A percentile compares a stretch with the other conserved stretches of the same genome.
Conservation (phyloP, 2,113 vertebrate genomes). For the Eulemur rufifrons region DNA sequence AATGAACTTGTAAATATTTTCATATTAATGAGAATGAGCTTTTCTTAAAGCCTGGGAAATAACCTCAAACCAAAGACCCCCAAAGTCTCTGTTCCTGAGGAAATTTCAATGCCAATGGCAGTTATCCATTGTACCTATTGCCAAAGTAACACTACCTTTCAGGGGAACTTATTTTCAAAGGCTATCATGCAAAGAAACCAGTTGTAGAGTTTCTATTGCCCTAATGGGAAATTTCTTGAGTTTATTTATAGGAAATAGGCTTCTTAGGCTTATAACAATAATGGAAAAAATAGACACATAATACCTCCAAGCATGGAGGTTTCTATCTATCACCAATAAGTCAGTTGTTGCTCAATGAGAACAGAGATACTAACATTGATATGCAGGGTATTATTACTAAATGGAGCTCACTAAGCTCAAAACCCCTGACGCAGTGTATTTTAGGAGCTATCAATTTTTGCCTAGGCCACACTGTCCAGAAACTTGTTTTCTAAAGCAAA, state of each 20-base stretch:
- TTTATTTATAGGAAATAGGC: slow-evolving; percentile 31
- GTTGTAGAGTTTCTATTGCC: neutral
- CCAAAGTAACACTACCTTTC: neutral
- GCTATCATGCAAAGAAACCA: neutral
- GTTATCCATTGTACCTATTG: neutral
- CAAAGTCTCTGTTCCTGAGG: neutral
- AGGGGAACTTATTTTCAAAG: neutral
- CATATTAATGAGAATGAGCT: neutral
- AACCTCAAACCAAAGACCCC: neutral
- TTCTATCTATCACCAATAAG: neutral
- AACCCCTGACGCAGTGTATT: neutral
- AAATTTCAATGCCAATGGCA: neutral
- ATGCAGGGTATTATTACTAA: neutral
- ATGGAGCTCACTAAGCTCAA: neutral
- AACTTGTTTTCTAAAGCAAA: neutral
- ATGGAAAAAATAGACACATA: neutral
- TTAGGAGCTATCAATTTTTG: neutral
- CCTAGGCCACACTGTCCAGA: neutral
- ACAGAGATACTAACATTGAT: neutral
- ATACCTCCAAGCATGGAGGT: neutral
- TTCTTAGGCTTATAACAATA: neutral
- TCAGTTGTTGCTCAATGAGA: neutral
- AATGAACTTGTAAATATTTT: neutral
- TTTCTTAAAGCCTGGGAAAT: neutral
- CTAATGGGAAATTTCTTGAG: neutral